Conservation (phyloP, 2,888 invertebrate species). For the Tricholauxania praeusta region DNA sequence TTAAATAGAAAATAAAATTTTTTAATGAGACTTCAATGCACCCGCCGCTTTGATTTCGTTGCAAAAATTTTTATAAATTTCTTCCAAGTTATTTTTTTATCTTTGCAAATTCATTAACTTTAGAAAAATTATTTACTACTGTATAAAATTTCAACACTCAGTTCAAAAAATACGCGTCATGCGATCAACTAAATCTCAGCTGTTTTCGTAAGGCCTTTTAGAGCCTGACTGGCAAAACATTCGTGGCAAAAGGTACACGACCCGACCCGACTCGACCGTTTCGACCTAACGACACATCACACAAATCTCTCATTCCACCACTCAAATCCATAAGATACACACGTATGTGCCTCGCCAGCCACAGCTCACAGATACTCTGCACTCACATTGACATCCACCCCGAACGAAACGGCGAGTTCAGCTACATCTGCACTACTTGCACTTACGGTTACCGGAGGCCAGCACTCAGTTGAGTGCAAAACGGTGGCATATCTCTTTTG, state of each 20-base stretch:
- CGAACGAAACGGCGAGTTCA: constrained; percentile 22
- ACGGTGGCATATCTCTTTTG: constrained; percentile 31
- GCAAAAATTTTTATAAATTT: background rate
- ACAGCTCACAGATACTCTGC: constrained; percentile 36
- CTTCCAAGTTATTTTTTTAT: constrained; percentile 37
- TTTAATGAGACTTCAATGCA: background rate
- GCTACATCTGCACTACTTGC: constrained; percentile 49
- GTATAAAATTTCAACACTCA: background rate
- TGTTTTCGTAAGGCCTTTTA: constrained; percentile 69
- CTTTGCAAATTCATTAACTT: constrained; percentile 38
- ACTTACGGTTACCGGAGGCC: constrained; percentile 36
- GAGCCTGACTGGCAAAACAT: constrained; percentile 70
- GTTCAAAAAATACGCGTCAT: constrained; percentile 63
- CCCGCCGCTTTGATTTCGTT: background rate
- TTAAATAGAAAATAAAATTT: background rate
- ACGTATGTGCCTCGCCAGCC: constrained; percentile 24
- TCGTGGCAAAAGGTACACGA: constrained; percentile 70
- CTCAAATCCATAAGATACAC: constrained; percentile 49
- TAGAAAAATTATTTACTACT: background rate
- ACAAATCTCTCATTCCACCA: constrained; percentile 67
- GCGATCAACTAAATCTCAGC: constrained; percentile 67
- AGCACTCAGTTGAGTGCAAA: constrained; percentile 50
- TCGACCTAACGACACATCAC: constrained; percentile 69
- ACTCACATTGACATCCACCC: constrained; percentile 34
- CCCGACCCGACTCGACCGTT: constrained; percentile 70